Evolutionary conservation across 2,888 invertebrate genomes (phyloP), one percentile per base, ranked within the genome.

Genomic region (Ethmia dodecea): DNA sequence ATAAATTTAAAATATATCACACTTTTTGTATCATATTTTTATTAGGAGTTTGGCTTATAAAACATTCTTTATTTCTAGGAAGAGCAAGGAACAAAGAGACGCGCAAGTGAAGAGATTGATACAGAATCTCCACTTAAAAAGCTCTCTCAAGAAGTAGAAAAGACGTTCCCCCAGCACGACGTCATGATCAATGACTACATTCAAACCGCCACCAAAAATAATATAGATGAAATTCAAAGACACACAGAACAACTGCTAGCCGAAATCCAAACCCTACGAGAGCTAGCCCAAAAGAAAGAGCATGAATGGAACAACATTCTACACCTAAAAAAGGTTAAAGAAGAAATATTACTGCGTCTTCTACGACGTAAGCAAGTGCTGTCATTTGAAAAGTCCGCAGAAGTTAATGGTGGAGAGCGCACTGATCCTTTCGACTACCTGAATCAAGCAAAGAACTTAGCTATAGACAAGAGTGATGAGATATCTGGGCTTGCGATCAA

Each of bases 221-320:
- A 87, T 42, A 65, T 90, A 1, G 89, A 90, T 22, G 88, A 88
- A 42, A 87, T 90, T 44, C 88, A 89, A 40, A 86, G 88, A 48
- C 90, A 91, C 45, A 89, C 90, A 2, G 90, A 91, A 53, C 90
- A 91, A 52, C 77, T 93, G 4, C 74, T 90, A 2, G 74, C 88
- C 0, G 92, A 92, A 62, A 90, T 94, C 40, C 88, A 92, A 55
- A 91, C 92, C 0, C 73, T 95, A 40, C 88, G 92, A 44, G 93
- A 92, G 52, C 77, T 94, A 32, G 92, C 94, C 0, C 89, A 90
- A 53, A 90, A 92, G 57, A 95, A 95, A 66, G 96, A 96, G 76
- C 89, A 91, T 52, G 95, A 96, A 69, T 94, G 94, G 93, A 94
- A 95, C 65, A 92, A 93, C 40, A 91, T 96, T 34, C 69, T 95